A percentile compares a stretch with the other conserved stretches of the same genome.
Conservation (phyloP, 2,113 vertebrate species). For the Scopus umbretta region DNA sequence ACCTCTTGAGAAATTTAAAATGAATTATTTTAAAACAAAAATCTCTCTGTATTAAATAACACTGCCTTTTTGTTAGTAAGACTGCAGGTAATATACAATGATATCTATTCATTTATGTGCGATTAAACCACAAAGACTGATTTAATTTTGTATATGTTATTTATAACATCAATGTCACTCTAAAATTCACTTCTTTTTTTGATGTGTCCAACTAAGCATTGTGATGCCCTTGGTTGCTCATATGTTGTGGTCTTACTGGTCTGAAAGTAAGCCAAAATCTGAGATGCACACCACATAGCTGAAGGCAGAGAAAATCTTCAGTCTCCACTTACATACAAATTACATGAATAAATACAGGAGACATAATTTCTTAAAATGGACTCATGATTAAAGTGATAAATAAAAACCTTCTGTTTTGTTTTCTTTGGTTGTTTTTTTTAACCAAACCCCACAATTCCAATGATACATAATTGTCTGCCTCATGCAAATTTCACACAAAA, state of each 20-base stretch:
- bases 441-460: background rate
- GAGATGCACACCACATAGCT: background rate
- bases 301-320: background rate
- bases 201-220: background rate
- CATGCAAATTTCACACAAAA: background rate
- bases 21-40: background rate
- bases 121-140: background rate
- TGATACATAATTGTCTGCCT: background rate
- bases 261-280: background rate
- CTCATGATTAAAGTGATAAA: slow-evolving; percentile 20
- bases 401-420: background rate
- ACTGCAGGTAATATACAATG: background rate
- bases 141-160: background rate
- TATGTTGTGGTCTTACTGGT: background rate
- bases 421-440: background rate
- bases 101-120: background rate
- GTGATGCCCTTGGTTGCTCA: background rate
- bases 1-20: background rate
- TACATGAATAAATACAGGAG: background rate
- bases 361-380: background rate
- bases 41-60: background rate
- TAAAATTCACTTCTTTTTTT: background rate
- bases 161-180: rapidly evolving
- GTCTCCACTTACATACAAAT: background rate
- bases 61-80: background rate